phyloP scores from a whole-genome alignment of 2,797 vertebrate species.

The Hoplostethus atlanticus region DNA sequence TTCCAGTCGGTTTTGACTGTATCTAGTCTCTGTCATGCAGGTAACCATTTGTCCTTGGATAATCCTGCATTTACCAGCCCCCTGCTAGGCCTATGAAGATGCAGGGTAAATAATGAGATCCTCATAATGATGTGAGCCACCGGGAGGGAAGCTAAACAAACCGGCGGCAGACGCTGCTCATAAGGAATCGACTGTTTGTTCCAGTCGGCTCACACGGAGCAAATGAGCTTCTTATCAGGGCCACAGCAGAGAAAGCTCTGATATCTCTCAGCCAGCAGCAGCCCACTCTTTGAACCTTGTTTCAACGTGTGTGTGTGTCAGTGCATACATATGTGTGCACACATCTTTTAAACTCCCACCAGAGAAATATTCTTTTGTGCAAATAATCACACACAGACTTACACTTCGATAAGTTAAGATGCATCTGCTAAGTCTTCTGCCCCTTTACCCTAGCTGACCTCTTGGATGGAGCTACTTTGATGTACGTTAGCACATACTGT shows the following conservation, averaged over 20 bases:
- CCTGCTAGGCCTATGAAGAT: neutral
- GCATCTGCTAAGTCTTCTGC: neutral
- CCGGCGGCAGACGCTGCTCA: conserved; percentile 13
- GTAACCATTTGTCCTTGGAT: conserved; percentile 38
- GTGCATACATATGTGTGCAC: neutral
- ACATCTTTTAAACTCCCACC: too few relatives aligned
- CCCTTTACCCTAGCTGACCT: neutral
- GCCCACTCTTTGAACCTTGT: conserved; percentile 1
- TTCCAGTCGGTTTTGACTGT: conserved; percentile 46
- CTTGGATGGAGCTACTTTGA: neutral
- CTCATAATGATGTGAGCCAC: conserved; percentile 49
- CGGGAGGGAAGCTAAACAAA: conserved; percentile 46
- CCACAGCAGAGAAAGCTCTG: conserved; percentile 27
- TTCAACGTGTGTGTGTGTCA: conserved; percentile 11
- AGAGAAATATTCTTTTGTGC: too few relatives aligned
- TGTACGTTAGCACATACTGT: neutral
- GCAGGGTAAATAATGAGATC: conserved; percentile 26
- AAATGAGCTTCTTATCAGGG: conserved; percentile 30
- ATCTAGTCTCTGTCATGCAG: conserved; percentile 15
- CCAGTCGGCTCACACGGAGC: conserved; percentile 10
- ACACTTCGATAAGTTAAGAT: neutral
- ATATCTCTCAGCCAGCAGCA: conserved; percentile 32
- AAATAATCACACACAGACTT: neutral
- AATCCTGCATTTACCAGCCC: conserved; percentile 6
- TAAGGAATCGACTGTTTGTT: conserved; percentile 43